A percentile compares a stretch with the other conserved stretches of the same genome.
phyloP scores from a whole-genome alignment of 2,888 invertebrate species.

The Subacronicta megacephala region DNA sequence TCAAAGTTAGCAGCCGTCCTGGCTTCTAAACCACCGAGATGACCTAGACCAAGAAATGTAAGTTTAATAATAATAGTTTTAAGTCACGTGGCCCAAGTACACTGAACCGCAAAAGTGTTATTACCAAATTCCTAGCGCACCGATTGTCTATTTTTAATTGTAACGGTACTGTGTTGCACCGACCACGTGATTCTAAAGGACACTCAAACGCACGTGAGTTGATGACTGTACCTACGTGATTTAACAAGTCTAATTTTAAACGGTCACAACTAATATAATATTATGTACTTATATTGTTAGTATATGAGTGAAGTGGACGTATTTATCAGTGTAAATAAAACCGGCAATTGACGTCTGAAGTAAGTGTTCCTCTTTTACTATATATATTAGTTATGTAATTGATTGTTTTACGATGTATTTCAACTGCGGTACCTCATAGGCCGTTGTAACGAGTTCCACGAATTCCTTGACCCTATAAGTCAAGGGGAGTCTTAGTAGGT shows the following conservation, averaged over 20 bases:
- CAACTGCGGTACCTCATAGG: not conserved
- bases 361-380: not conserved
- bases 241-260: slow-evolving; percentile 13
- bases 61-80: not conserved
- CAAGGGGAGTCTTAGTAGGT: no score
- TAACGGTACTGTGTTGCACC: slow-evolving; percentile 1
- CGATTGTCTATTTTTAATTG: slow-evolving; percentile 17
- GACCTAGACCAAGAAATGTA: slow-evolving; percentile 1
- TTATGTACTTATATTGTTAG: not conserved
- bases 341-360: slow-evolving; percentile 1
- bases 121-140: slow-evolving; percentile 11
- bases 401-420: not conserved
- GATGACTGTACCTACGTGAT: slow-evolving; percentile 19
- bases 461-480: not conserved
- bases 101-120: slow-evolving; percentile 27
- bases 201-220: slow-evolving; percentile 22
- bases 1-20: not conserved
- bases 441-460: no score
- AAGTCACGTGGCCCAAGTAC: slow-evolving; percentile 14
- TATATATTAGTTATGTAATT: not conserved
- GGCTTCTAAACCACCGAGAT: not conserved
- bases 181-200: slow-evolving; percentile 10
- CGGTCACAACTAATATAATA: not conserved
- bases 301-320: slow-evolving; percentile 7
- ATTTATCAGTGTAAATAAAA: slow-evolving; percentile 2